Evolutionary conservation across 37 sponge, comb jelly and placozoan species (phyloP).

Genomic region (Diacarnus erythraeanus): DNA sequence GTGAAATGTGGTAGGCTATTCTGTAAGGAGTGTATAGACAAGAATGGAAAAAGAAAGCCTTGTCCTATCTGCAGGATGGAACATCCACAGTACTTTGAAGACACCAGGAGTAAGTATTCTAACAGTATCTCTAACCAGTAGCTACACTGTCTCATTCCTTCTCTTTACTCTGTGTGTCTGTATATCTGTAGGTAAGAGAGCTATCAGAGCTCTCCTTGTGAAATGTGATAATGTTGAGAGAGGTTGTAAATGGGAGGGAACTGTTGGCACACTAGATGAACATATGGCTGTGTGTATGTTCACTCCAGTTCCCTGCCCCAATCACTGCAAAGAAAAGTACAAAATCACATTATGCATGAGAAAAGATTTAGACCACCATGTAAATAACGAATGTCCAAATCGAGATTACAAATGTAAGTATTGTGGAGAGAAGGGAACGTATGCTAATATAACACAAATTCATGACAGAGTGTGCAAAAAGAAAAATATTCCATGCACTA

Average conservation of each 20-base stretch:
- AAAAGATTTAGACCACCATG: slow-evolving; percentile 16
- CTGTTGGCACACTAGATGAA: slow-evolving; percentile 15
- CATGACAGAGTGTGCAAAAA: slow-evolving; percentile 21
- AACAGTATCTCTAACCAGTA: background rate
- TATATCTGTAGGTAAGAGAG: background rate
- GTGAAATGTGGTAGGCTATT: background rate
- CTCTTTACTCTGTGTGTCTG: no score
- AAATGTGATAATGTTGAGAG: slow-evolving; percentile 15
- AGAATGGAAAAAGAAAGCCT: background rate
- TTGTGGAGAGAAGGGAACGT: slow-evolving; percentile 18
- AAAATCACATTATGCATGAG: background rate
- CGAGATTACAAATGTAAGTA: slow-evolving; percentile 29
- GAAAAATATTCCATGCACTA: slow-evolving; percentile 22
- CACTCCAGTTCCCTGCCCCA: slow-evolving; percentile 14
- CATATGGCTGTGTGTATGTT: slow-evolving; percentile 17
- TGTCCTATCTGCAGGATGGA: background rate
- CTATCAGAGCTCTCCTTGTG: background rate
- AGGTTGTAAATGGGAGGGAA: slow-evolving; percentile 32
- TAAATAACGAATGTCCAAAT: slow-evolving; percentile 3
- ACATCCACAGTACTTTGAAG: background rate
- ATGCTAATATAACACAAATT: slow-evolving; percentile 11
- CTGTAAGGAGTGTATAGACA: background rate
- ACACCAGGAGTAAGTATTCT: background rate
- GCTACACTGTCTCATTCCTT: background rate
- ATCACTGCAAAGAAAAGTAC: background rate